phyloP scores from a whole-genome alignment of 2,113 vertebrate species.

The Reinhardtius hippoglossoides region DNA sequence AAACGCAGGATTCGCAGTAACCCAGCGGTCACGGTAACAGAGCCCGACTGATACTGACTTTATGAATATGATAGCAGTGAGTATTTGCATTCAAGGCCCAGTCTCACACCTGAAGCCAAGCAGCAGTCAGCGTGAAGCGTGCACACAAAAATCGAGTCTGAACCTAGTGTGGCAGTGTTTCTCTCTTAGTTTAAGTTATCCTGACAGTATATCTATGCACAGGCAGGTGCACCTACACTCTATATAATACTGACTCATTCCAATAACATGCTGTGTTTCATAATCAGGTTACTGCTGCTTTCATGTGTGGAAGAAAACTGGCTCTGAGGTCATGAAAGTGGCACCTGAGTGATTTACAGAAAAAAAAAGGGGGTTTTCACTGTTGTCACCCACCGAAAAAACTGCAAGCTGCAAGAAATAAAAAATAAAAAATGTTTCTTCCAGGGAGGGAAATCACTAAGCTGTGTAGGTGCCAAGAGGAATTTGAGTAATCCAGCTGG shows the following conservation, averaged over 20 bases:
- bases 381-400: not conserved
- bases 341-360: not conserved
- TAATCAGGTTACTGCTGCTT: not conserved
- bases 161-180: too few species aligned
- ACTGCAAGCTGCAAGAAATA: not conserved
- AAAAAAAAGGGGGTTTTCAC: not conserved
- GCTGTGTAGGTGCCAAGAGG: conserved; percentile 30
- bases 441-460: conserved; percentile 5
- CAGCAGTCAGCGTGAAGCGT: too few species aligned
- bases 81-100: not conserved
- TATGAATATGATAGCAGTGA: not conserved
- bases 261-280: not conserved
- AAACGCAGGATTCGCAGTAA: not conserved
- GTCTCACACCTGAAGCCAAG: too few species aligned
- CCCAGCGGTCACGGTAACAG: too few species aligned
- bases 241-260: too few species aligned
- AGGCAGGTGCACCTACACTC: too few species aligned
- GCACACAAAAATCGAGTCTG: too few species aligned
- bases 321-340: not conserved
- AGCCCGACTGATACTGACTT: too few species aligned
- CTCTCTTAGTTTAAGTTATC: too few species aligned
- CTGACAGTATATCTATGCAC: too few species aligned
- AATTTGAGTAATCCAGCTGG: conserved; percentile 39
- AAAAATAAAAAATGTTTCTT: not conserved
- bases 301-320: not conserved